Percentiles rank a stretch among this genome's conserved stretches.
Conservation (phyloP, 2,888 invertebrate species). For the Papilio elwesi region DNA sequence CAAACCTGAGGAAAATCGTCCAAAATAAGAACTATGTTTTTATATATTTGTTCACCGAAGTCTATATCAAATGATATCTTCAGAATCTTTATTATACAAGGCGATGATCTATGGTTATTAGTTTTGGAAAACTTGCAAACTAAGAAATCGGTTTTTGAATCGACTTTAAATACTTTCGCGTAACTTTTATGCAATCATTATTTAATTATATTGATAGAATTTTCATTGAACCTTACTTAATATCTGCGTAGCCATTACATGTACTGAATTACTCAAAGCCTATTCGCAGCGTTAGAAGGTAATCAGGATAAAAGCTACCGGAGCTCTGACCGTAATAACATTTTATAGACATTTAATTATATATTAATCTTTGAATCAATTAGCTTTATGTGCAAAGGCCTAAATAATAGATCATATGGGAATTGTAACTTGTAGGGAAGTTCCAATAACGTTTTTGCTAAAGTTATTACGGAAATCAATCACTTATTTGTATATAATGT, state of each 20-base stretch:
- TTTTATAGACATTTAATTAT: constrained; percentile 6
- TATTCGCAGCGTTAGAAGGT: not conserved
- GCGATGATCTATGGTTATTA: no score
- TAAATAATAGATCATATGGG: not conserved
- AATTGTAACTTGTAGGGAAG: no score
- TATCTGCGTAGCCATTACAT: not conserved
- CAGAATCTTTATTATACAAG: no score
- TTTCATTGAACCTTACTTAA: not conserved
- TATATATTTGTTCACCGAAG: not conserved
- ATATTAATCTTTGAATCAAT: constrained; percentile 16
- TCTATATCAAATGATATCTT: not conserved
- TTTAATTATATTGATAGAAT: not conserved
- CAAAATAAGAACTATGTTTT: not conserved
- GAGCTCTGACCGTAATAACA: constrained; percentile 5
- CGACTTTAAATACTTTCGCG: no score
- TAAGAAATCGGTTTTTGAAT: no score
- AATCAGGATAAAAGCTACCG: constrained; percentile 7
- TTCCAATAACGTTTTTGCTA: no score
- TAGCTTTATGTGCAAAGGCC: constrained; percentile 4
- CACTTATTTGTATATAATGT: no score
- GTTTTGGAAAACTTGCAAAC: no score
- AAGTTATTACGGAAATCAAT: no score
- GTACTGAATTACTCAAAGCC: constrained; percentile 8
- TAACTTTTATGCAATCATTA: no score
- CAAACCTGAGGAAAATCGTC: not conserved